Evolutionary conservation across 2,113 vertebrate genomes (phyloP).

Genomic region (Syrmaticus mikado): DNA sequence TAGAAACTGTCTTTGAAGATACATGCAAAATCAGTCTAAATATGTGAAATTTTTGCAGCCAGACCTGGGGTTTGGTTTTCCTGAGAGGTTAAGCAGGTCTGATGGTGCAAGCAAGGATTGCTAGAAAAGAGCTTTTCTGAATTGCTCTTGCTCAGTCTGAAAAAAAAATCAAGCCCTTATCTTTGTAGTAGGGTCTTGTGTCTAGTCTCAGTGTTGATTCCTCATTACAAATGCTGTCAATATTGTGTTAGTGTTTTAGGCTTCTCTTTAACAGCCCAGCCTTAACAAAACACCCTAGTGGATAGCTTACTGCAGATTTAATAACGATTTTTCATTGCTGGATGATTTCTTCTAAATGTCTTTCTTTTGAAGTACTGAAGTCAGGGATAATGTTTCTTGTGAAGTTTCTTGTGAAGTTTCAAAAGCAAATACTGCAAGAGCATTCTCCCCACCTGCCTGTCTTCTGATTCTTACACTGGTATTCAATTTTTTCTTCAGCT

Average conservation of each 20-base stretch:
- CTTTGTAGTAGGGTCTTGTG: neutral
- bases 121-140: neutral
- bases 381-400: neutral
- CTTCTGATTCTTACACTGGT: neutral
- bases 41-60: neutral
- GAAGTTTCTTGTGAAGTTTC: conserved; percentile 36
- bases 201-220: neutral
- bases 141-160: neutral
- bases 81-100: neutral
- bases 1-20: neutral
- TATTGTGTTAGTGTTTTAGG: neutral
- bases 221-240: conserved; percentile 3
- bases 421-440: neutral
- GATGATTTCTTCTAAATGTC: conserved; percentile 30
- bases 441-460: neutral
- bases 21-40: neutral
- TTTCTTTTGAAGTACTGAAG: conserved; percentile 6
- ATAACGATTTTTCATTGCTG: neutral
- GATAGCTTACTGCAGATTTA: conserved; percentile 9
- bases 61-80: neutral
- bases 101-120: neutral
- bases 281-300: neutral
- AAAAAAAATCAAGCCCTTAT: neutral
- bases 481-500: neutral
- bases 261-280: neutral